A percentile compares a stretch with the other conserved stretches of the same genome.
Conservation (phyloP, 2,113 vertebrate genomes). For the Verasper variegatus region DNA sequence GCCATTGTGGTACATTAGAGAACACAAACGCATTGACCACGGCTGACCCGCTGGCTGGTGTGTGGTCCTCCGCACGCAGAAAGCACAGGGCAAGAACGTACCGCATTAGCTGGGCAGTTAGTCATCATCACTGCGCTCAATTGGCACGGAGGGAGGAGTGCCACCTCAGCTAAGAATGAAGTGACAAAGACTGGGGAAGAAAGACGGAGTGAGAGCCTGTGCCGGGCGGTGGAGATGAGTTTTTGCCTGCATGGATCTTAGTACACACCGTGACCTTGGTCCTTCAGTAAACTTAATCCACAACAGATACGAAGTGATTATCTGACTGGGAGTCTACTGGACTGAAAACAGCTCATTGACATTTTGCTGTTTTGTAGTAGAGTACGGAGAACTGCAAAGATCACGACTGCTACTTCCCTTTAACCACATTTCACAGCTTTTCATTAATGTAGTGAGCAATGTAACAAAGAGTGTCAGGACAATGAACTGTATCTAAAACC, state of each 20-base stretch:
- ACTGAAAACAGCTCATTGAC: constrained; percentile 71
- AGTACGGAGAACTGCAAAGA: constrained; percentile 64
- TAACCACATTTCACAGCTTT: constrained; percentile 50
- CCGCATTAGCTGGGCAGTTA: constrained; percentile 56
- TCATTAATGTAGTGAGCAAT: constrained; percentile 46
- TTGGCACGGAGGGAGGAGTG: constrained; percentile 30
- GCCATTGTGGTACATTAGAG: constrained; percentile 61
- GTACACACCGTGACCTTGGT: constrained; percentile 70
- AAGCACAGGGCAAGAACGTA: constrained; percentile 38
- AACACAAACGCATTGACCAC: constrained; percentile 65
- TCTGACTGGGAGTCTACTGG: constrained; percentile 52
- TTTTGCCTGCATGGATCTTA: constrained; percentile 30
- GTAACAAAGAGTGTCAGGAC: no score
- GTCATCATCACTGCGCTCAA: constrained; percentile 64
- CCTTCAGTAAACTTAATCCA: constrained; percentile 65
- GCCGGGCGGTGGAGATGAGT: constrained; percentile 1
- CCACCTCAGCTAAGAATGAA: constrained; percentile 47
- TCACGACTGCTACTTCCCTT: constrained; percentile 58
- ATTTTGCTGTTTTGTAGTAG: constrained; percentile 48
- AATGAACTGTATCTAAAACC: no score
- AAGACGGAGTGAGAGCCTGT: background rate
- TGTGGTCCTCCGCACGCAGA: constrained; percentile 17
- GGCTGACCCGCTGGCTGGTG: constrained; percentile 48
- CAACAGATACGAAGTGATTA: constrained; percentile 66
- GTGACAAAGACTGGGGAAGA: constrained; percentile 26